Conservation (phyloP, 2,113 vertebrate genomes). For the Coregonus clupeaformis region DNA sequence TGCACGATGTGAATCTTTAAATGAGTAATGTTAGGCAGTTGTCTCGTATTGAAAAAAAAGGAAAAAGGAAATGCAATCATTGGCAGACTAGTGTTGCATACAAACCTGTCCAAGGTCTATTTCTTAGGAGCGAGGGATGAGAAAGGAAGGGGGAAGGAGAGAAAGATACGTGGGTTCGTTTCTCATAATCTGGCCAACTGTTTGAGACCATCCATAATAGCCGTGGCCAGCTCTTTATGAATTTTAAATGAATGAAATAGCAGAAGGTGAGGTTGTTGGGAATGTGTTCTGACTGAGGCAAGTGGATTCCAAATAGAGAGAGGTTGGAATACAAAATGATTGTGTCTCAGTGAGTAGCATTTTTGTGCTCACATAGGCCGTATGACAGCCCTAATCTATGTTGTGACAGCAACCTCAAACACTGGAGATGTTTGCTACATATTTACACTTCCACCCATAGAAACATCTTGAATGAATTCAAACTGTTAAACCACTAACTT, state of each 20-base stretch:
- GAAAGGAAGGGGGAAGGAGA: neutral
- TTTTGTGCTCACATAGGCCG: neutral
- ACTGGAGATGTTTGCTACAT: neutral
- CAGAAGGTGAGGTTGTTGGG: neutral
- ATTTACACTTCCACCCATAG: neutral
- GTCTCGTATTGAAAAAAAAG: conserved; percentile 18
- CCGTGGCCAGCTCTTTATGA: neutral
- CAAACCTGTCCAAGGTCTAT: conserved; percentile 3
- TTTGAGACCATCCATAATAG: neutral
- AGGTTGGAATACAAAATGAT: neutral
- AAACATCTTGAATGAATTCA: neutral
- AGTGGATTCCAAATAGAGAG: neutral
- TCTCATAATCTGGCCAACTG: neutral
- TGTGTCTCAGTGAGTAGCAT: neutral
- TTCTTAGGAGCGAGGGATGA: neutral
- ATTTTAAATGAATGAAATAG: conserved; percentile 9
- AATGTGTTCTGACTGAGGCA: conserved; percentile 3
- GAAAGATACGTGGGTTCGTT: conserved; percentile 1
- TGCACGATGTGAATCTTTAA: conserved; percentile 41
- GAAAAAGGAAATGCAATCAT: conserved; percentile 19
- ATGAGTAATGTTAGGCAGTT: conserved; percentile 47
- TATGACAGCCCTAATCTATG: neutral
- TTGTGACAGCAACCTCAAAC: neutral
- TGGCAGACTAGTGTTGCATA: conserved; percentile 29
- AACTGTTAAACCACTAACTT: neutral